Evolutionary conservation across 64 coral and sea anemone species (phyloP), one percentile per base, ranked within the genome.

Genomic region (Montipora cactus): DNA sequence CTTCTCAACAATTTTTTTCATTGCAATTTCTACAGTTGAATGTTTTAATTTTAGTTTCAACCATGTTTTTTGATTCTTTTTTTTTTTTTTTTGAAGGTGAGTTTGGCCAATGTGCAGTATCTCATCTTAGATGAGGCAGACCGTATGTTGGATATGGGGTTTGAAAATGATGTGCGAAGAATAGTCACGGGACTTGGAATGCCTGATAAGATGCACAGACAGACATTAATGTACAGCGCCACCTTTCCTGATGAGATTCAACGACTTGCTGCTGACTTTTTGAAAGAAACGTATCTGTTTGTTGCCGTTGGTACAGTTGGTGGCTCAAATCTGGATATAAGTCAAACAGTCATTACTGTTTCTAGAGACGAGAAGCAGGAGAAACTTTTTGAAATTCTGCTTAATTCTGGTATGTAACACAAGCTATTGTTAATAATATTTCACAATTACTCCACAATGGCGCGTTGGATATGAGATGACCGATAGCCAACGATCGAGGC

Each of bases 231-330:
- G 98, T 92, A 95, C 68, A 99, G 98, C 86, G 98, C 98, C 16
- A 99, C 98, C 7, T 99, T 99, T 89, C 98, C 98, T 28, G 92
- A 96, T 84, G 91, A 92, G 84, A 96, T 99, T 80, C 98, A 99
- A 22, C 83, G 49, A 58, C 57, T 99, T 19, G 98, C 98, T 28
- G 89, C 92, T 16, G 89, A 96, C 22, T 99, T 96, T 59, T 76
- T 99, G 45, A 99, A 95, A 59, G 47, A 81, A 0, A 88, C 94
- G 53, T 99, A 99, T 49, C 86, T 99, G 23, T 99, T 99, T 87
- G 84, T 96, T 10, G 95, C 92, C 4, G 98, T 99, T 5, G 98
- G 98, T 8, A 84, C 89, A 64, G 92, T 99, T 57, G 98, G 98
- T 44, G 98, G 98, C 45, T 96, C 95, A 7, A 99, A 96, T 59